Percentiles rank a stretch among this genome's conserved stretches.
Conservation (phyloP, 2,888 invertebrate species). For the Diarsia brunnea region DNA sequence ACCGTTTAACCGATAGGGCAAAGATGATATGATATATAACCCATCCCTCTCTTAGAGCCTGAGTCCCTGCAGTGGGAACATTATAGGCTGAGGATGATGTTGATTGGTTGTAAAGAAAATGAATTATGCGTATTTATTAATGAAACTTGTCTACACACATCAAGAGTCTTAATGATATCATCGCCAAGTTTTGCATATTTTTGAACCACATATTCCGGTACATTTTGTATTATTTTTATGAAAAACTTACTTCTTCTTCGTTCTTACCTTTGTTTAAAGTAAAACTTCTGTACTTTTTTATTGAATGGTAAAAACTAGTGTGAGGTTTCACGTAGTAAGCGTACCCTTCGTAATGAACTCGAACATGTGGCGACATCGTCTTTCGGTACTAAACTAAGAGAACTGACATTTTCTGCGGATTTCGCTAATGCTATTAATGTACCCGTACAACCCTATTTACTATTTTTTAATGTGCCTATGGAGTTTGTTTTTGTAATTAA, state of each 20-base stretch:
- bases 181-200: too few relatives aligned
- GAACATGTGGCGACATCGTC: neutral
- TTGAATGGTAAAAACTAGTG: neutral
- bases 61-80: too few relatives aligned
- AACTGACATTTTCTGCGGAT: neutral
- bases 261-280: neutral
- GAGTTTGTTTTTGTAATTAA: neutral
- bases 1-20: too few relatives aligned
- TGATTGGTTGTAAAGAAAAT: too few relatives aligned
- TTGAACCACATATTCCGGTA: too few relatives aligned
- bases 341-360: slow-evolving; percentile 17
- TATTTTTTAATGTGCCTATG: neutral
- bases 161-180: too few relatives aligned
- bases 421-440: neutral
- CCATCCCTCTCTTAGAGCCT: too few relatives aligned
- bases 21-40: too few relatives aligned
- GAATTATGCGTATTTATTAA: too few relatives aligned
- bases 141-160: too few relatives aligned
- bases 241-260: too few relatives aligned
- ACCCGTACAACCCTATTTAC: neutral
- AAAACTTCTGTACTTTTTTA: slow-evolving; percentile 10
- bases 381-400: slow-evolving; percentile 2
- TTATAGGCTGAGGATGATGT: too few relatives aligned
- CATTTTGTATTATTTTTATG: neutral
- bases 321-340: neutral